Percentiles rank a stretch among this genome's conserved stretches.
These are phyloP conservation scores for Anguilla megastoma DNA, from an alignment of 2,797 vertebrate genomes.

Conservation along the genomic window DNA sequence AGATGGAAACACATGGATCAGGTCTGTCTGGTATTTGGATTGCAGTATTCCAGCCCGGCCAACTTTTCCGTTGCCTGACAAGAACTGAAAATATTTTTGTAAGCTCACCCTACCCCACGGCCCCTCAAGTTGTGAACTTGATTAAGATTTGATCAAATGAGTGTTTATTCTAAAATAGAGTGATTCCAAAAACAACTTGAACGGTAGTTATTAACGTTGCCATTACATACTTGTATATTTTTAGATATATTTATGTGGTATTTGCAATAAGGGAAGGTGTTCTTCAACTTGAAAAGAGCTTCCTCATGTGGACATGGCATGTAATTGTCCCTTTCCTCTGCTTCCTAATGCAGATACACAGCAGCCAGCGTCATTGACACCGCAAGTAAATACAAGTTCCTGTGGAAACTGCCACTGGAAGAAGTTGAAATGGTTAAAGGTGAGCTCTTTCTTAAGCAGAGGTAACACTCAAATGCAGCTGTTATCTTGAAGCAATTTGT, in stretches of 20 bases:
- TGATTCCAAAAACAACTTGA: background rate
- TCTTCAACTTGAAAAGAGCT: background rate
- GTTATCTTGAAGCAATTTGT: background rate
- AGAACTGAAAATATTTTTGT: background rate
- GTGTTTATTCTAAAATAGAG: background rate
- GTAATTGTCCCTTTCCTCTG: background rate
- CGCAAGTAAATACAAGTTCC: conserved; percentile 96
- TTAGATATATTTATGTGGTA: background rate
- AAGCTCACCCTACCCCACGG: background rate
- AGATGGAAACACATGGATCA: conserved; percentile 9
- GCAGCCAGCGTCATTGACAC: conserved; percentile 94
- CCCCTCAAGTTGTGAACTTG: background rate
- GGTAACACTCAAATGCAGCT: background rate
- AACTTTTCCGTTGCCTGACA: background rate
- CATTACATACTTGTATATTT: background rate
- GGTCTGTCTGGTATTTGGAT: background rate
- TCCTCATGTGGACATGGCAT: background rate
- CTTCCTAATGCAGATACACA: conserved; percentile 77
- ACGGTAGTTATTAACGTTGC: background rate
- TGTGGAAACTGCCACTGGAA: conserved; percentile 94
- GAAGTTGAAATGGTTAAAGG: conserved; percentile 94
- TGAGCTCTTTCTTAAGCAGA: conserved; percentile 55
- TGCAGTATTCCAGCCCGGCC: background rate
- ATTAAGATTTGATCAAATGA: background rate
- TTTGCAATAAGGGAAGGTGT: background rate